Evolutionary conservation across 2,113 vertebrate species (phyloP).

Genomic region (Apteryx owenii): DNA sequence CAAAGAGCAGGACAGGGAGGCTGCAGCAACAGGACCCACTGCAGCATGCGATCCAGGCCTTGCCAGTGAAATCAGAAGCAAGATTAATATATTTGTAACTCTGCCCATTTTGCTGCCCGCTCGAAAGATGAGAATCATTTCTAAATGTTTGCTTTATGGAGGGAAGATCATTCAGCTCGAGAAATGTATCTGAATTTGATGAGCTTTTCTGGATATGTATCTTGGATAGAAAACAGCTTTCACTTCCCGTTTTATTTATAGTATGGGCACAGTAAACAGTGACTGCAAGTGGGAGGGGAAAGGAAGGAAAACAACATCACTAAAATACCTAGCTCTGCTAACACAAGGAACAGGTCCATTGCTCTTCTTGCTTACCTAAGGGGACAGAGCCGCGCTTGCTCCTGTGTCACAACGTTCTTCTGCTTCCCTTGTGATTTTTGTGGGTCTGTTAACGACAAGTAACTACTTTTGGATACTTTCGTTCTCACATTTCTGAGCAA

Average conservation of each 20-base stretch:
- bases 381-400: background rate
- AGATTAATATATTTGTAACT: background rate
- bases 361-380: background rate
- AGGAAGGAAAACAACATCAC: constrained; percentile 36
- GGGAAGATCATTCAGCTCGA: constrained; percentile 5
- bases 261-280: constrained; percentile 37
- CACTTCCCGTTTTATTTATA: background rate
- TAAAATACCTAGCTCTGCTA: background rate
- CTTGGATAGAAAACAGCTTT: constrained; percentile 38
- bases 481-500: background rate
- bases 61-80: background rate
- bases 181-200: background rate
- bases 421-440: constrained; percentile 26
- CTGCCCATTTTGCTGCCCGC: background rate
- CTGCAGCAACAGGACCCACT: rapidly evolving
- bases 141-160: background rate
- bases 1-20: background rate
- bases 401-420: background rate
- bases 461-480: constrained; percentile 22
- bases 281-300: constrained; percentile 18
- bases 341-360: background rate
- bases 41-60: rapidly evolving
- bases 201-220: constrained; percentile 33
- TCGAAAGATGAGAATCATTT: background rate
- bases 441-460: constrained; percentile 3